These are phyloP conservation scores for Phyto melanocephala DNA, from an alignment of 2,888 invertebrate species.

Conservation along the genomic window DNA sequence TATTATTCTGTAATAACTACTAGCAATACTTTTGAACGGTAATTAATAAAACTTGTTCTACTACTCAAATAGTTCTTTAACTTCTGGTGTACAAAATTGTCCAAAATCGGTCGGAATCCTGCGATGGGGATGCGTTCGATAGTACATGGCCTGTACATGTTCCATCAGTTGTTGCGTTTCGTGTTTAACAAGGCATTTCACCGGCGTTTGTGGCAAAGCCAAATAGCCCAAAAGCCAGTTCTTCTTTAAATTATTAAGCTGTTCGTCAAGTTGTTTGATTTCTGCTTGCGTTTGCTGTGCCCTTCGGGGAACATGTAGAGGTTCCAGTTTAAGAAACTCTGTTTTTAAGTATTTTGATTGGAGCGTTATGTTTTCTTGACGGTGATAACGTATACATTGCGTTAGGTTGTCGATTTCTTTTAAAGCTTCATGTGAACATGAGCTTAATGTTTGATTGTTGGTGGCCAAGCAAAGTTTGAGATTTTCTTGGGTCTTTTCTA, in stretches of 20 bases:
- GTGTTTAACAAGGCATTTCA: slow-evolving; percentile 64
- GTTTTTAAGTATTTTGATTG: slow-evolving; percentile 80
- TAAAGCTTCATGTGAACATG: slow-evolving; percentile 68
- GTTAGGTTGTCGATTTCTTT: slow-evolving; percentile 70
- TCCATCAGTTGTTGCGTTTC: slow-evolving; percentile 74
- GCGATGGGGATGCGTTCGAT: slow-evolving; percentile 76
- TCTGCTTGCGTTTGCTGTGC: slow-evolving; percentile 19
- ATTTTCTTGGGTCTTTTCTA: slow-evolving; percentile 92
- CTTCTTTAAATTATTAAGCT: slow-evolving; percentile 79
- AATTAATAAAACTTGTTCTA: neutral
- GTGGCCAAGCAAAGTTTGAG: slow-evolving; percentile 88
- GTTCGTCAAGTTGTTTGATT: slow-evolving; percentile 78
- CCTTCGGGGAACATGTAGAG: slow-evolving; percentile 78
- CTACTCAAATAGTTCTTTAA: slow-evolving; percentile 63
- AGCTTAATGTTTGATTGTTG: slow-evolving; percentile 73
- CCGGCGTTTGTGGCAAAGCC: slow-evolving; percentile 9
- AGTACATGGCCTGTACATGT: slow-evolving; percentile 76
- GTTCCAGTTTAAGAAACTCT: slow-evolving; percentile 80
- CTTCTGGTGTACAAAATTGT: slow-evolving; percentile 71
- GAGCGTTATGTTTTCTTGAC: slow-evolving; percentile 80
- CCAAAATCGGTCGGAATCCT: slow-evolving; percentile 74
- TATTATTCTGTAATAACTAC: neutral
- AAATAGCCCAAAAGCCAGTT: slow-evolving; percentile 69
- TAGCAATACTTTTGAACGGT: neutral
- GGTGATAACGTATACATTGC: slow-evolving; percentile 79